Base-by-base conservation (phyloP, 2,888 invertebrate species). In the Lithosia quadra region DNA sequence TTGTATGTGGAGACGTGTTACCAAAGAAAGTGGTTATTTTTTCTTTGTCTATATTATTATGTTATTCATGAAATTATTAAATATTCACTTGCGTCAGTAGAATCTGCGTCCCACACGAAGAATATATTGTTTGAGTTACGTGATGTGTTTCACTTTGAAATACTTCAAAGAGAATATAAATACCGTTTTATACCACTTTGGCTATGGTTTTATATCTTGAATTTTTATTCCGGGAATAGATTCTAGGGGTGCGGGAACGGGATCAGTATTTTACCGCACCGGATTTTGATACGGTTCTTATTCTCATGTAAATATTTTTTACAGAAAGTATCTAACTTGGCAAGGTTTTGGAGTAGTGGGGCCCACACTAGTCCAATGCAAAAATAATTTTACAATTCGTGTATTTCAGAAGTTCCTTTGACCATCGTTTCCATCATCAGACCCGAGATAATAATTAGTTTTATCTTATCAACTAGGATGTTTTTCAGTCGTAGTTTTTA, bases 141-240 rank as follows among this genome's bases (percentile, higher is more conserved):
- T 56, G 13, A 24, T 24, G 55, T 55, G 22, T 24, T 49, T 49
- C 15, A 15, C 56, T 56, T 56, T 24, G 56, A 22, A 22, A 24
- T 15, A 24, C 15, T 56, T 56, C 56, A 22, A 56, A 56, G 56
- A 28, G 56, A 56, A 56, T 56, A 15, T 24, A 56, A n/a, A 49
- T n/a, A 49, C 8, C n/a, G n/a, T 9, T 49, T 49, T 49, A 49
- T n/a, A 49, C n/a, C n/a, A 9, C 49, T 49, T 49, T 49, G n/a
- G 2, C n/a, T n/a, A n/a, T 49, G n/a, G n/a, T 34, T 34, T 33
- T 34, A 34, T n/a, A 7, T n/a, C 1, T n/a, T 49, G n/a, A 2
- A 28, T 28, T 28, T 28, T 18, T 49, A 49, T 49, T 5, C 5
- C 5, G 28, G 3, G 28, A 28, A 2, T 28, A 28, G 28, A 5